These are phyloP conservation scores for Tenebrio molitor DNA, from an alignment of 1,140 invertebrate species.

Conservation along the genomic window DNA sequence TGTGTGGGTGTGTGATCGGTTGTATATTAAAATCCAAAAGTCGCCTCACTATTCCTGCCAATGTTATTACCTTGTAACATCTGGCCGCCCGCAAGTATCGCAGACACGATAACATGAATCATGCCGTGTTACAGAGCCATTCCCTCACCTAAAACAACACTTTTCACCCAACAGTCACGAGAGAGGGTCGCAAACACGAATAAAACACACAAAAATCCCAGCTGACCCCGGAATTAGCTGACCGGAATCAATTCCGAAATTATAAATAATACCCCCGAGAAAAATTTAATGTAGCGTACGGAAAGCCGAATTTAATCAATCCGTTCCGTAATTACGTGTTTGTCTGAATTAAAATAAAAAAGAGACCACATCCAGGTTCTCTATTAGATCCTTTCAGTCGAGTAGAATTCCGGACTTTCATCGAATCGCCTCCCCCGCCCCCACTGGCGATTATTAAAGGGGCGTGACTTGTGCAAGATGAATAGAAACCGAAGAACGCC, in stretches of 20 bases:
- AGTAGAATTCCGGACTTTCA: too few relatives aligned
- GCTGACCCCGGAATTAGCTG: constrained; percentile 20
- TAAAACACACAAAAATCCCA: constrained; percentile 28
- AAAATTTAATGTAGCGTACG: too few relatives aligned
- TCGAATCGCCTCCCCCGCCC: too few relatives aligned
- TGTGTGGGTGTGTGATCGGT: constrained; percentile 40
- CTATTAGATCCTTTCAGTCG: too few relatives aligned
- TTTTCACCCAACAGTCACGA: constrained; percentile 41
- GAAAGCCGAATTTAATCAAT: too few relatives aligned
- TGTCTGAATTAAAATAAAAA: too few relatives aligned
- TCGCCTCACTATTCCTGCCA: constrained; percentile 37
- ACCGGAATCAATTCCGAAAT: constrained; percentile 6
- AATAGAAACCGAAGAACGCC: too few relatives aligned
- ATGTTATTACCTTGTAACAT: constrained; percentile 52
- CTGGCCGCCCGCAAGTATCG: constrained; percentile 49
- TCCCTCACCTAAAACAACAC: constrained; percentile 51
- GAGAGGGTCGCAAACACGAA: constrained; percentile 16
- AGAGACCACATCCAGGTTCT: too few relatives aligned
- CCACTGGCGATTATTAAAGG: too few relatives aligned
- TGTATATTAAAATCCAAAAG: constrained; percentile 51
- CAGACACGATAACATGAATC: constrained; percentile 49
- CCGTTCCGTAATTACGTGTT: too few relatives aligned
- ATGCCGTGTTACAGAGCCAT: constrained; percentile 49
- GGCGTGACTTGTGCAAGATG: too few relatives aligned
- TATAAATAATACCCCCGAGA: constrained; percentile 6